Evolutionary conservation across 2,113 vertebrate genomes (phyloP), one percentile per base, ranked within the genome.

Genomic region (Hypocryptadius cinnamomeus): DNA sequence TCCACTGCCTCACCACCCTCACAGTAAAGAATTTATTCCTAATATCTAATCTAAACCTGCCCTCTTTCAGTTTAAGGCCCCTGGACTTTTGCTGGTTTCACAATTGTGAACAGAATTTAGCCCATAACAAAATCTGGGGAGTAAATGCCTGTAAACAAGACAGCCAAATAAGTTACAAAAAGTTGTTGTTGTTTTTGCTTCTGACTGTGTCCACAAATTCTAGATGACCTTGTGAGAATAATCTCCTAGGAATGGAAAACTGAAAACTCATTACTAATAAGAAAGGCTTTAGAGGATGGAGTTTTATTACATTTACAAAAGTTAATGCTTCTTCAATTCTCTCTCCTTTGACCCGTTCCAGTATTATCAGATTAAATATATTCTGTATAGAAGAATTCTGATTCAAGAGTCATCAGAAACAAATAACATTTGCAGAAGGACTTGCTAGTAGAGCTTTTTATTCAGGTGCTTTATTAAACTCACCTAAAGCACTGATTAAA

Each of bases 251-350:
- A 92, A 90, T 51, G 63, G 56, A 93, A 94, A 85, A 72, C 44
- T 63, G 82, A 90, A 94, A 95, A 87, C 42, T 85, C 89, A 95
- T 95, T 96, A 59, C 69, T 83, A 74, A 54, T 83, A 86, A 63
- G 85, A 87, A 92, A 85, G 39, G 73, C 71, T 96, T 91, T 81
- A 79, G 63, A 94, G 51, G 33, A 82, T n/a, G 70, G 72, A 92
- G 45, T 93, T 92, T 96, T 95, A 94, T 97, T 96, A 89, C 70
- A 56, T 97, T 96, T 96, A 63, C 51, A 72, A 80, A 91, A 96
- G 60, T 80, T 79, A 96, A 96, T 93, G 65, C 85, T 59, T 79
- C 79, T 96, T 91, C 84, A 89, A 9, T 94, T 93, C 84, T 86
- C 24, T 92, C 66, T 91, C 87, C 79, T 95, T 71, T 89, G 90